A percentile compares a stretch with the other conserved stretches of the same genome.
Conservation (phyloP, 2,888 invertebrate genomes). For the Brachynemurus nebulosus region DNA sequence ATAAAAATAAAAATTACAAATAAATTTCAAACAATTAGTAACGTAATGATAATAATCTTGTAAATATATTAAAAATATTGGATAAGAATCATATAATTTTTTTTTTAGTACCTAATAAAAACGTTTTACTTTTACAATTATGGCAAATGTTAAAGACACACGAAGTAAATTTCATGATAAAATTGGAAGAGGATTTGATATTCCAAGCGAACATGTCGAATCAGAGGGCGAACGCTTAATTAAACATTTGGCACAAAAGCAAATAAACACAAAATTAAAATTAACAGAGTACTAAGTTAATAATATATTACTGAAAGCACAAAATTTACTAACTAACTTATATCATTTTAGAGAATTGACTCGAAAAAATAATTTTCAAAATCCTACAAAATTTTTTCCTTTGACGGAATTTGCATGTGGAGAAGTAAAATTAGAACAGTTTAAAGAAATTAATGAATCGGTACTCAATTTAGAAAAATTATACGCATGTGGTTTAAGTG, state of each 20-base stretch:
- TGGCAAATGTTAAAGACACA: conserved; percentile 6
- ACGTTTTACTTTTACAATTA: too few species aligned
- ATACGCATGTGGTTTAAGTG: conserved; percentile 34
- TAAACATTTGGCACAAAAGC: conserved; percentile 27
- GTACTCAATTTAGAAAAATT: conserved; percentile 33
- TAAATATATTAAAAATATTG: too few species aligned
- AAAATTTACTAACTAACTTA: neutral
- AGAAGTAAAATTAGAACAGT: conserved; percentile 32
- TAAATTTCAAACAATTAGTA: too few species aligned
- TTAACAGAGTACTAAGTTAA: conserved; percentile 24
- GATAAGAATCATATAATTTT: too few species aligned
- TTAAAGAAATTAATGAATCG: conserved; percentile 30
- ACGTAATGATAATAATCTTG: too few species aligned
- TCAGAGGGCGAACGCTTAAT: conserved; percentile 28
- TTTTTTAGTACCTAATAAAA: too few species aligned
- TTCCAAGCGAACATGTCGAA: conserved; percentile 24
- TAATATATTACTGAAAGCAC: conserved; percentile 3
- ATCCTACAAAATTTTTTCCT: conserved; percentile 20
- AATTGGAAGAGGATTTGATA: conserved; percentile 17
- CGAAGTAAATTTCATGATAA: conserved; percentile 8
- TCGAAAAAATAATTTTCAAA: conserved; percentile 19
- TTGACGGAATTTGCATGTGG: conserved; percentile 30
- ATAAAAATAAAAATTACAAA: too few species aligned
- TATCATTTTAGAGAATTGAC: conserved; percentile 18
- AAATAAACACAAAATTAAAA: conserved; percentile 23